Conservation (phyloP, 2,888 invertebrate genomes). For the Scaptomyza flava region DNA sequence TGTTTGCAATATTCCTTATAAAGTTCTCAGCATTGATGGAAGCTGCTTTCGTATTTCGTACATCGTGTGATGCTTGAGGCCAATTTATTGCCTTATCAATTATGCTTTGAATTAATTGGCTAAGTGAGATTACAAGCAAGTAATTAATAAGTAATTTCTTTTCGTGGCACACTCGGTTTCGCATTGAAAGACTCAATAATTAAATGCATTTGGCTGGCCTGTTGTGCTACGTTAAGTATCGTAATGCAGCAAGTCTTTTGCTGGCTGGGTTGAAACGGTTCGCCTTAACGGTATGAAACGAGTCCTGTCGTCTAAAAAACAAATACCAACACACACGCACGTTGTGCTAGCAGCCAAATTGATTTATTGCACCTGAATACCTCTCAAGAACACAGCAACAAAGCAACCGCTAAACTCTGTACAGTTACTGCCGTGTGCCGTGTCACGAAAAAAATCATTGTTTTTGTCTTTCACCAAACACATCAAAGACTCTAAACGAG, state of each 20-base stretch:
- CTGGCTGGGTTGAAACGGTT: not conserved
- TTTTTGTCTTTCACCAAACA: not conserved
- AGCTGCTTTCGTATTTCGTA: not conserved
- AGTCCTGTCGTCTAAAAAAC: constrained; percentile 6
- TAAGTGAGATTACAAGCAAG: constrained; percentile 7
- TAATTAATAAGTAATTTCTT: constrained; percentile 25
- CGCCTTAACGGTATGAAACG: constrained; percentile 29
- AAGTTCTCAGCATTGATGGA: constrained; percentile 16
- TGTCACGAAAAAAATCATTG: not conserved
- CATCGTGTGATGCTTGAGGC: not conserved
- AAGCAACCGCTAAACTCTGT: not conserved
- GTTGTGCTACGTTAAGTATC: not conserved
- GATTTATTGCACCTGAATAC: constrained; percentile 53
- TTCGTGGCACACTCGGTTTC: not conserved
- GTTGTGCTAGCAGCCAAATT: constrained; percentile 35
- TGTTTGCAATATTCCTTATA: constrained; percentile 8
- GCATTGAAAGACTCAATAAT: constrained; percentile 3
- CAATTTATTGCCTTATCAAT: constrained; percentile 18
- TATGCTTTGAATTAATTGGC: constrained; percentile 4
- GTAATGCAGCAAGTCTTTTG: not conserved
- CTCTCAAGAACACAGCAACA: constrained; percentile 24
- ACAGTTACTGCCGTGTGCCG: constrained; percentile 7
- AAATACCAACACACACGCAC: too few relatives aligned
- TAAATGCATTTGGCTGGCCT: constrained; percentile 16
- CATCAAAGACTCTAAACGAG: not conserved